Evolutionary conservation across 2,888 invertebrate genomes (phyloP), one percentile per base, ranked within the genome.

Genomic region (Caenorhabditis japonica): DNA sequence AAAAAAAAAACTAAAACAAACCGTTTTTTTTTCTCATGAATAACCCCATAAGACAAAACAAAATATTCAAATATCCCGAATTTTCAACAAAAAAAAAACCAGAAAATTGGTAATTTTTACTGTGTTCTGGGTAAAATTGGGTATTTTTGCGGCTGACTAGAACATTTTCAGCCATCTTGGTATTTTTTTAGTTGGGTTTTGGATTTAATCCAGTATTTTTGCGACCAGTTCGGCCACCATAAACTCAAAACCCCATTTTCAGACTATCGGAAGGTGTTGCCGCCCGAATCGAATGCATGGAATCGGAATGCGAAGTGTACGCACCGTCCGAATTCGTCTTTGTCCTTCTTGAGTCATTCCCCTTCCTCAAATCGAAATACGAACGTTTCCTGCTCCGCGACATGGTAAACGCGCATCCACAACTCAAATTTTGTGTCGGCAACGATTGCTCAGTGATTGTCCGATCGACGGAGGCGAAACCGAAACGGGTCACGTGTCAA

Each of bases 251-350:
- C 30, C 5, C 5, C 21, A 17, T n/a, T 71, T 70, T 15, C 43
- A 80, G 80, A 59, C 56, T 81, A 4, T 70, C 71, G 17, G 73
- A 78, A 76, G 84, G 84, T 17, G 76, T 84, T 2, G 79, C 83
- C 0, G 91, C 92, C 90, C 94, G 93, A 82, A 95, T 99, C 85
- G 93, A 94, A 87, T 99, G 99, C 89, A 99, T 99, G 97, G 94
- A 94, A 47, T 92, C 93, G 86, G 93, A 93, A 77, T 99, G 99
- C 90, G 93, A 93, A 88, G 92, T 97, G 39, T 91, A 95, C 81
- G 94, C 94, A n/a, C 94, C 96, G 7, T 51, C 79, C 19, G 84
- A 78, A 49, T 80, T 81, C 56, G 81, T 79, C 8, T 33, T 73
- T 8, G 8, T 12, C 10, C 36, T 76, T 15, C 33, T 81, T 25